Base-by-base conservation (phyloP, 2,797 vertebrate species). In the Melanitta fusca region DNA sequence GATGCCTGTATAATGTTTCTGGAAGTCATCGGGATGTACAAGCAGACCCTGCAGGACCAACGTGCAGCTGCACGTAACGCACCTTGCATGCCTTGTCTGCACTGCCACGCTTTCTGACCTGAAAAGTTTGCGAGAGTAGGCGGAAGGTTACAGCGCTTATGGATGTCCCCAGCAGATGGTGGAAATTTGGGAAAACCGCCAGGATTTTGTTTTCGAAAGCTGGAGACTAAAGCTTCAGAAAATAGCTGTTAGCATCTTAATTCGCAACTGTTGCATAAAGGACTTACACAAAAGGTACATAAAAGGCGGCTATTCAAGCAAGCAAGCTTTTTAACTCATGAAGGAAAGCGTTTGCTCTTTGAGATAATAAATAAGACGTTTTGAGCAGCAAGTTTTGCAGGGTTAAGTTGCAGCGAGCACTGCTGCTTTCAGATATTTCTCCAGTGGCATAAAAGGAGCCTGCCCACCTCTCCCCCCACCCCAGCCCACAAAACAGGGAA, bases 21-120 rank as follows among this genome's bases (percentile, higher is more conserved):
- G 53, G 71, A 74, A 56, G 21, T 8, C 21, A 49, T 18, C 38
- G 41, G n/a, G 51, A 74, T 5, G 20, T n/a, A 43, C 11, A 51
- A 57, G 36, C 22, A 39, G 62, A 27, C 28, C 38, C n/a, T 36
- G 32, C 27, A 6, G 45, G n/a, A 43, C 30, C 30, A 10, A 47
- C 12, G 41, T 43, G 47, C 6, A 60, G 28, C 1, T 30, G 14
- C 56, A 66, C 2, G 3, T 3, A 27, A 58, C 16, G 5, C 2
- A 5, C 3, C 41, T 34, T 28, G 15, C 38, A 54, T 4, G 1
- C 39, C 5, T 13, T n/a, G 32, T 15, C 57, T 47, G 1, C 0
- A 6, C 13, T 3, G 28, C 39, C 32, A 25, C 3, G 3, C 53
- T 22, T 66, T 65, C 38, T 57, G 5, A 36, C 64, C 47, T 34